phyloP scores from a whole-genome alignment of 1,140 invertebrate species.

The Coptotermes formosanus region DNA sequence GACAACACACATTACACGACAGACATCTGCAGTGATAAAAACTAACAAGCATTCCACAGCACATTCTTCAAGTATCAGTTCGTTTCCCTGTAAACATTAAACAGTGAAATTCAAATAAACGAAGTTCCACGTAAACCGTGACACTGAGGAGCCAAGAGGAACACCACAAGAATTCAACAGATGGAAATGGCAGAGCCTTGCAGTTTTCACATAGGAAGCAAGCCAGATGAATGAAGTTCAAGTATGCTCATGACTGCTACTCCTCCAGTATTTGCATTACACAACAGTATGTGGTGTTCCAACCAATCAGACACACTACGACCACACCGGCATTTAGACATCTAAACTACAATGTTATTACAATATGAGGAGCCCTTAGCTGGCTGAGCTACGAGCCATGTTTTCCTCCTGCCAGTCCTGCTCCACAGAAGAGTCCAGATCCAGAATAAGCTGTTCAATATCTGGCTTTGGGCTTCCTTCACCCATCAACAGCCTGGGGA shows the following conservation, averaged over 20 bases:
- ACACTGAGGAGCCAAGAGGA: not conserved
- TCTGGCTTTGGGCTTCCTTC: constrained; percentile 33
- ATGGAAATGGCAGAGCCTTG: not conserved
- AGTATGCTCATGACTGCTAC: not conserved
- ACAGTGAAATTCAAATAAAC: not conserved
- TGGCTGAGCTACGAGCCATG: constrained; percentile 1
- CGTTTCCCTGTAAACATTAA: not conserved
- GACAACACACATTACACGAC: no score
- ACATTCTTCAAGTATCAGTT: no score
- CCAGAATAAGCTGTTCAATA: constrained; percentile 35
- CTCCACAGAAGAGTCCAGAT: constrained; percentile 35
- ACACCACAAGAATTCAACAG: no score
- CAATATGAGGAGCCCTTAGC: not conserved
- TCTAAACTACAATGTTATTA: not conserved
- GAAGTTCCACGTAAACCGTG: not conserved
- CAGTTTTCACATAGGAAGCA: no score
- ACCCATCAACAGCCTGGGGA: constrained; percentile 26
- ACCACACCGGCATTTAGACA: no score
- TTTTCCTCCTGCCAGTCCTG: constrained; percentile 32
- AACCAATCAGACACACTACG: not conserved
- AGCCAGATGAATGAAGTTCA: not conserved
- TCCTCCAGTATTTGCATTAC: not conserved
- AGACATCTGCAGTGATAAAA: no score
- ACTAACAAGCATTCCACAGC: no score
- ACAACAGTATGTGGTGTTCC: not conserved